Evolutionary conservation across 2,797 vertebrate genomes (phyloP), one percentile per base, ranked within the genome.

Genomic region (Tangara arthus): DNA sequence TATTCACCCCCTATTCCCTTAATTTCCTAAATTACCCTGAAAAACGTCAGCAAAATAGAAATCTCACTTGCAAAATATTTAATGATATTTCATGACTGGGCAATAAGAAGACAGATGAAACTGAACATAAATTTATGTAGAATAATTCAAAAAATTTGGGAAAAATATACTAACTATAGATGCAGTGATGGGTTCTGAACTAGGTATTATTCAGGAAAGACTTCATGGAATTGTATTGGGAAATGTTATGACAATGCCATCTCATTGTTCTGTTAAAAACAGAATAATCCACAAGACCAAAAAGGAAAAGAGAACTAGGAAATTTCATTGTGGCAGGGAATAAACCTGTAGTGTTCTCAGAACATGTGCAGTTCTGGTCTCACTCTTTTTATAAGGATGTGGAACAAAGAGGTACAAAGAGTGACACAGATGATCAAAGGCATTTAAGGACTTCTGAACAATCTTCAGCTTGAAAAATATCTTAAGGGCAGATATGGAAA

Each of bases 361-460:
- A 83, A 39, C 8, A 24, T 5, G 30, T 52, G 52, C 78, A 59
- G 28, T 41, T 59, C 66, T 70, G 47, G 28, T 70, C 78, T 78
- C 76, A 80, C 35, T 32, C 42, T 55, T 89, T 92, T 80, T 59
- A 26, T 89, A 87, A 70, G 28, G 28, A 61, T 55, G 41, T 20
- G 42, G 50, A 94, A 85, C 46, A 77, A 93, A 84, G 63, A 90
- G 30, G 39, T 95, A 78, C 61, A 86, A 79, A 84, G 63, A 70
- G 28, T 56, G 56, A 73, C 63, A 92, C 0, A 27, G 44, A 82
- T 66, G 50, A 93, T 82, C 66, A 91, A 93, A 89, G 63, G 37
- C 34, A 75, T 71, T 87, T 85, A 85, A 92, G 64, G 71, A 70
- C 53, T 94, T 89, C 87, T 81, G 91, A 87, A 77, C 15, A 57